phyloP scores from a whole-genome alignment of 1,140 invertebrate genomes.

The Agrilus planipennis region DNA sequence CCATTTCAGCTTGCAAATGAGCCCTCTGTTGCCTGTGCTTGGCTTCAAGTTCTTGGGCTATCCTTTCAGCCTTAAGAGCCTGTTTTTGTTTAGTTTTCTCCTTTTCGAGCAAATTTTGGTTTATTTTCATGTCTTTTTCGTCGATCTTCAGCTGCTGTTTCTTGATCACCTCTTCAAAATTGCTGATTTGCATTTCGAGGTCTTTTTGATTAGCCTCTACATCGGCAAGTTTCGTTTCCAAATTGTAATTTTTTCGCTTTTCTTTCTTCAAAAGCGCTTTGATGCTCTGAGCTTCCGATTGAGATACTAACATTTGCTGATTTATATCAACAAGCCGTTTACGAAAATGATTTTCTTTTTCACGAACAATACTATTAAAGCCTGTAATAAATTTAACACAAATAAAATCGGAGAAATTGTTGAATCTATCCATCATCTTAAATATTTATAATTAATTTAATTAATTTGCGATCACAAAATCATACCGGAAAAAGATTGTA shows the following conservation, averaged over 20 bases:
- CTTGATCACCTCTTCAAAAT: conserved; percentile 26
- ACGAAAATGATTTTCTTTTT: conserved; percentile 19
- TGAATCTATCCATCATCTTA: too few species aligned
- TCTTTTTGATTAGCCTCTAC: conserved; percentile 40
- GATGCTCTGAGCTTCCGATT: conserved; percentile 21
- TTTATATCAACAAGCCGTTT: conserved; percentile 22
- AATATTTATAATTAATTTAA: too few species aligned
- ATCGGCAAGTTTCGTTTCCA: conserved; percentile 43
- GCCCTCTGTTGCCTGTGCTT: conserved; percentile 56
- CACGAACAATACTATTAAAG: not conserved
- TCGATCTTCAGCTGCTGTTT: conserved; percentile 36
- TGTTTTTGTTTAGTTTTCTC: conserved; percentile 63
- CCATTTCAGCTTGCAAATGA: conserved; percentile 42
- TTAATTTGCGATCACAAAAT: too few species aligned
- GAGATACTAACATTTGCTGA: conserved; percentile 20
- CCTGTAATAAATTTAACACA: too few species aligned
- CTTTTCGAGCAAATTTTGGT: conserved; percentile 59
- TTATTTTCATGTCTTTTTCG: conserved; percentile 56
- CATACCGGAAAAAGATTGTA: too few species aligned
- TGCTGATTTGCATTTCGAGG: conserved; percentile 36
- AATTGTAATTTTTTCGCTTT: conserved; percentile 45
- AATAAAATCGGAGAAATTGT: too few species aligned
- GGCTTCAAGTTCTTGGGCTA: conserved; percentile 47
- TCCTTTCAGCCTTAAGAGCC: conserved; percentile 57
- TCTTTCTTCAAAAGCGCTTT: conserved; percentile 31